These are phyloP conservation scores for Brachionus calyciflorus DNA, from an alignment of 1,140 invertebrate genomes.

Conservation along the genomic window DNA sequence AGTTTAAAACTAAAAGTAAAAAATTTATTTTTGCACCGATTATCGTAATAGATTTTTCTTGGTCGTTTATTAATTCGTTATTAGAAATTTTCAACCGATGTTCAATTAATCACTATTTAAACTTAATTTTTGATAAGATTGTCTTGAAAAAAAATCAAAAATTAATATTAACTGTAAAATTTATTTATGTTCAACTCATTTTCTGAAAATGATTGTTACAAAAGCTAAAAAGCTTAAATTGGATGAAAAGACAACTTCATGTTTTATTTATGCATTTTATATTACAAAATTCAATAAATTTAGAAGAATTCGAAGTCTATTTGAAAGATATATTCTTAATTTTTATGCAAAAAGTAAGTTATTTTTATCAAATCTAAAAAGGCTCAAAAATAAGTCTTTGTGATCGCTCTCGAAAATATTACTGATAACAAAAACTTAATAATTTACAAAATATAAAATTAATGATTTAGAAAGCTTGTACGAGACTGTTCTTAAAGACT, in stretches of 20 bases:
- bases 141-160: not conserved
- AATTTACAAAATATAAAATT: too few species aligned
- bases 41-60: not conserved
- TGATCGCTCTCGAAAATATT: too few species aligned
- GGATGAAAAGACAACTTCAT: not conserved
- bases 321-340: too few species aligned
- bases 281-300: not conserved
- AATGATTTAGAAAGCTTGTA: too few species aligned
- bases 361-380: too few species aligned
- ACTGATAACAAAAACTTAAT: too few species aligned
- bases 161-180: not conserved
- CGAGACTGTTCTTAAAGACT: too few species aligned
- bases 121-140: not conserved
- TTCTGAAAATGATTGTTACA: not conserved
- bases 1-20: not conserved
- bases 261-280: constrained; percentile 5
- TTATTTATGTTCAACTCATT: constrained; percentile 16
- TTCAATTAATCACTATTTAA: not conserved
- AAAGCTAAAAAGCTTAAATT: not conserved
- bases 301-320: not conserved
- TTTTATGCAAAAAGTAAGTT: too few species aligned
- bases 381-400: too few species aligned
- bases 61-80: not conserved
- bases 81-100: not conserved
- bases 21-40: not conserved